phyloP scores from a whole-genome alignment of 2,888 invertebrate species.

The Troides oblongomaculatus region DNA sequence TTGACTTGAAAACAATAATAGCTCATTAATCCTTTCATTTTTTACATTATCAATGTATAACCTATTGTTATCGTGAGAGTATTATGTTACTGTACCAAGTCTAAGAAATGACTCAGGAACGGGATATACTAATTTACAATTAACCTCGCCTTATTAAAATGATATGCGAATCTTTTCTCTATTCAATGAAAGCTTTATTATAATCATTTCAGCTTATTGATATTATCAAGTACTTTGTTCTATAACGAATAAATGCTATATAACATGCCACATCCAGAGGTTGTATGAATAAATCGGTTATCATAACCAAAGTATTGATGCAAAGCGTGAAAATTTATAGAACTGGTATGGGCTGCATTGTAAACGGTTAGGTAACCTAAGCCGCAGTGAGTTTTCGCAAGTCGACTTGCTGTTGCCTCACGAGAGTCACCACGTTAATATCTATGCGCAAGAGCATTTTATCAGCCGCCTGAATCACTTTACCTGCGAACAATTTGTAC shows the following conservation, averaged over 20 bases:
- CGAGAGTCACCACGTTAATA: slow-evolving; percentile 53
- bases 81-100: neutral
- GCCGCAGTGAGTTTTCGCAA: slow-evolving; percentile 64
- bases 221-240: too few species aligned
- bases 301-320: neutral
- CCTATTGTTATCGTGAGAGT: slow-evolving; percentile 21
- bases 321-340: slow-evolving; percentile 21
- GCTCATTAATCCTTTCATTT: neutral
- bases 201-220: too few species aligned
- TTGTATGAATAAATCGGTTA: neutral
- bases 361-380: slow-evolving; percentile 61
- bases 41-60: slow-evolving; percentile 4
- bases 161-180: too few species aligned
- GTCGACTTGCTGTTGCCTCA: slow-evolving; percentile 54
- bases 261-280: too few species aligned
- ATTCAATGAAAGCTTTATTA: too few species aligned
- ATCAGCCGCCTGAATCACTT: slow-evolving; percentile 41
- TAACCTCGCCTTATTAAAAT: neutral
- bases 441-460: slow-evolving; percentile 47
- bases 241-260: too few species aligned
- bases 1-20: neutral
- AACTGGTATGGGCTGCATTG: slow-evolving; percentile 50
- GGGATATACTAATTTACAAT: neutral
- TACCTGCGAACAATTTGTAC: slow-evolving; percentile 44
- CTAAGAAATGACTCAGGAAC: neutral